phyloP scores from a whole-genome alignment of 2,888 invertebrate genomes.

The Parnassius glacialis region DNA sequence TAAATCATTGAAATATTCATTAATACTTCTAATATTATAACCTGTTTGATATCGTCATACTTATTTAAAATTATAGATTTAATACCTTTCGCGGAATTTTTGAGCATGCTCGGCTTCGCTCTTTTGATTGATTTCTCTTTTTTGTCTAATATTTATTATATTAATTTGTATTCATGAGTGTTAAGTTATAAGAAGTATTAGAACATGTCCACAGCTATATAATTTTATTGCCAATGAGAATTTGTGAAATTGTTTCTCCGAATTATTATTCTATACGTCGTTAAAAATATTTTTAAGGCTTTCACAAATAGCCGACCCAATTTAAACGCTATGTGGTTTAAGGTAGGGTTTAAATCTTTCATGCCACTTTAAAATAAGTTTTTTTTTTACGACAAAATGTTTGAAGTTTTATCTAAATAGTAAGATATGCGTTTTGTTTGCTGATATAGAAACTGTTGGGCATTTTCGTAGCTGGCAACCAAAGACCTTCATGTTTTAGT shows the following conservation, averaged over 20 bases:
- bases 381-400: neutral
- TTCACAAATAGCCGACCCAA: slow-evolving; percentile 1
- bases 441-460: neutral
- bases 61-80: too few species aligned
- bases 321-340: slow-evolving; percentile 1
- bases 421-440: neutral
- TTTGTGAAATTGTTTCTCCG: slow-evolving; percentile 28
- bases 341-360: neutral
- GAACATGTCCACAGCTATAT: slow-evolving; percentile 19
- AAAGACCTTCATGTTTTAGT: too few species aligned
- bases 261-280: slow-evolving; percentile 13
- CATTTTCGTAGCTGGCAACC: neutral
- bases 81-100: too few species aligned
- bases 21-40: too few species aligned
- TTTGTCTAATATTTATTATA: slow-evolving; percentile 1
- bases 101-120: too few species aligned
- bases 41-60: too few species aligned
- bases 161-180: slow-evolving; percentile 6
- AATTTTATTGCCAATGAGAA: slow-evolving; percentile 28
- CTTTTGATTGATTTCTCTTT: neutral
- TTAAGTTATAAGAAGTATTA: slow-evolving; percentile 25
- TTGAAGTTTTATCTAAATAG: slow-evolving; percentile 1
- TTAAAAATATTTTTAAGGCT: slow-evolving; percentile 15
- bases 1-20: too few species aligned
- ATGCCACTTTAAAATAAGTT: neutral